Evolutionary conservation across 2,113 vertebrate genomes (phyloP).

Genomic region (Dolichotis patagonum): DNA sequence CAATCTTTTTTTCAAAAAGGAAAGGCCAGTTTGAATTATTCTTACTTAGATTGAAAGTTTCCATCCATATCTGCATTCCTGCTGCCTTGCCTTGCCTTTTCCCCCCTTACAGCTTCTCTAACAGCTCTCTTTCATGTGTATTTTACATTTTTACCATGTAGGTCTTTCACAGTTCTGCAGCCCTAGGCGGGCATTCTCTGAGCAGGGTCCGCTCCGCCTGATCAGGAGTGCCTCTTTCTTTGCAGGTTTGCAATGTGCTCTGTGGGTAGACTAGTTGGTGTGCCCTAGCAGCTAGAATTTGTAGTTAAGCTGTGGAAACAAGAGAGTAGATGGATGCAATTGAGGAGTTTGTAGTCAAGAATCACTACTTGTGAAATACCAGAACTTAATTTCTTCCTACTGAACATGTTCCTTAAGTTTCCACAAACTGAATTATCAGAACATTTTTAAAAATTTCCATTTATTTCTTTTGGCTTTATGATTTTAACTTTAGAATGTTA

Average conservation of each 20-base stretch:
- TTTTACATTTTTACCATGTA: slow-evolving; percentile 93
- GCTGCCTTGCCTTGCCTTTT: slow-evolving; percentile 80
- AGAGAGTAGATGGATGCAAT: slow-evolving; percentile 73
- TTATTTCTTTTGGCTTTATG: slow-evolving; percentile 8
- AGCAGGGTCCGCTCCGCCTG: slow-evolving; percentile 99
- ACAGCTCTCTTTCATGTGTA: slow-evolving; percentile 89
- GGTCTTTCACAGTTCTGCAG: slow-evolving; percentile 99
- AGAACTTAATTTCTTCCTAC: slow-evolving; percentile 3
- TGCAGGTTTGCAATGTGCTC: slow-evolving; percentile 97
- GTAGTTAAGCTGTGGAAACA: slow-evolving; percentile 88
- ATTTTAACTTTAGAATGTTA: slow-evolving; percentile 74
- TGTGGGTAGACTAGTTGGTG: slow-evolving; percentile 89
- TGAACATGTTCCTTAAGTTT: slow-evolving; percentile 54
- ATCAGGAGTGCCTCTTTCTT: slow-evolving; percentile 99
- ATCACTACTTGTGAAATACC: slow-evolving; percentile 9
- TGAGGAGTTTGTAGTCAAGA: background rate
- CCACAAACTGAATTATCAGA: slow-evolving; percentile 33
- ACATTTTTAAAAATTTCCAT: slow-evolving; percentile 55
- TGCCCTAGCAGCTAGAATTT: slow-evolving; percentile 67
- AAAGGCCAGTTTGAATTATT: slow-evolving; percentile 49
- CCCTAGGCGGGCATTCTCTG: slow-evolving; percentile 99
- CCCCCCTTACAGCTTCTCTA: slow-evolving; percentile 87
- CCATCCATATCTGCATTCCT: slow-evolving; percentile 74
- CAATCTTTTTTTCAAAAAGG: slow-evolving; percentile 33
- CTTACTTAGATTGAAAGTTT: slow-evolving; percentile 61